Evolutionary conservation across 2,797 vertebrate species (phyloP), one percentile per base, ranked within the genome.

Genomic region (Xiphophorus birchmanni): DNA sequence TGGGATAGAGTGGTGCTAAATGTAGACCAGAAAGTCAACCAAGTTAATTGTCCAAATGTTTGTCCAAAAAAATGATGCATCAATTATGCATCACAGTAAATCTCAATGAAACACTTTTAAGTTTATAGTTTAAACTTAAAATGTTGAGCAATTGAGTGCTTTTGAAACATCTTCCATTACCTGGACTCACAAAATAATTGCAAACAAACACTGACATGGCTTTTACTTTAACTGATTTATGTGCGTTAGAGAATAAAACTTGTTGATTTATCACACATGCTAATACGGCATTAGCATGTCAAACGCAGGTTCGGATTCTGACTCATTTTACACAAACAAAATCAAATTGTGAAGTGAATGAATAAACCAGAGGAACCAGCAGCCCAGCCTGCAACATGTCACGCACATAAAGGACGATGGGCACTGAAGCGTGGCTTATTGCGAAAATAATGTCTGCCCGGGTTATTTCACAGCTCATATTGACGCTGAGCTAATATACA

Each of bases 391-490:
- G 65, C 78, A 44, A 72, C 69, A 12, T 17, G 10, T 73, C 79
- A n/a, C 78, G 74, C 47, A 54, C 1, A n/a, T 18, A 23, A 56
- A 26, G 67, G n/a, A 80, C 81, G 75, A 79, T 40, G 80, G 35
- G 86, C 82, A 45, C 69, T 26, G 21, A 84, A 75, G 73, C 21
- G 72, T 42, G 76, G 82, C 81, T 91, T 88, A 88, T 15, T 71
- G 84, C 69, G 12, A 72, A 80, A 79, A 83, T 80, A 48, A 84
- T 79, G 79, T 74, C 74, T 77, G 78, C 73, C 79, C 76, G 74
- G 80, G 26, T 75, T 67, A 77, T 78, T 88, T 87, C 75, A 84
- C 71, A 47, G 63, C 79, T 80, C 48, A 1, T 37, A 45, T 78
- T 77, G 60, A 42, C 12, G 60, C 74, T 78, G 65, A 85, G 80